phyloP scores from a whole-genome alignment of 1,140 invertebrate genomes.

The Drosophila obscura region DNA sequence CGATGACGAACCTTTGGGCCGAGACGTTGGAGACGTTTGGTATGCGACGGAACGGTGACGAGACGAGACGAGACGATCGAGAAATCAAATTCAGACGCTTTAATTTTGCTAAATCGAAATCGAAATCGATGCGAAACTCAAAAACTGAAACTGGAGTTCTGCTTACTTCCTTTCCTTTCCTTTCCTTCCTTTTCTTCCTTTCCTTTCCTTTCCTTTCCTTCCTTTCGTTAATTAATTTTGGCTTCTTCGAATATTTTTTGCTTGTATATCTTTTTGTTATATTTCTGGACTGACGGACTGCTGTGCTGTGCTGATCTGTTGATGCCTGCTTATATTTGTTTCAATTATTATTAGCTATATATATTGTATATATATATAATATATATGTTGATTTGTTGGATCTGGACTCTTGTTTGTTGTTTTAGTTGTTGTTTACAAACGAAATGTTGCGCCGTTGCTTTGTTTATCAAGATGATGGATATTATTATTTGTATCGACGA shows the following conservation, averaged over 20 bases:
- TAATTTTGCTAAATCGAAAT: constrained; percentile 80
- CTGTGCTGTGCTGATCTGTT: constrained; percentile 27
- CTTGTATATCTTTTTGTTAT: constrained; percentile 22
- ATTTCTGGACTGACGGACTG: constrained; percentile 54
- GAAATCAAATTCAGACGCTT: constrained; percentile 80
- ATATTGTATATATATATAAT: constrained; percentile 9
- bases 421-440: constrained; percentile 67
- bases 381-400: constrained; percentile 31
- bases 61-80: constrained; percentile 47
- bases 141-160: constrained; percentile 60
- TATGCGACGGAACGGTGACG: constrained; percentile 53
- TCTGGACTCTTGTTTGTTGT: constrained; percentile 43
- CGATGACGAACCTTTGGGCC: constrained; percentile 63
- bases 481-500: constrained; percentile 42
- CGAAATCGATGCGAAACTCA: constrained; percentile 60
- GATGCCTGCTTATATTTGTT: constrained; percentile 41
- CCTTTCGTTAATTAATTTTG: too few relatives aligned
- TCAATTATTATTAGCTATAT: constrained; percentile 34
- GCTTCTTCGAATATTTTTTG: constrained; percentile 2
- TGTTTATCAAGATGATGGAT: constrained; percentile 54
- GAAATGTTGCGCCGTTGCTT: constrained; percentile 61
- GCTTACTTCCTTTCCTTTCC: constrained; percentile 20
- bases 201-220: constrained; percentile 6
- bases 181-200: constrained; percentile 6
- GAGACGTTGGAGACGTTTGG: constrained; percentile 58